Percentiles rank a stretch among this genome's conserved stretches.
These are phyloP conservation scores for Drymonia ruficornis DNA, from an alignment of 2,888 invertebrate genomes.

Conservation along the genomic window DNA sequence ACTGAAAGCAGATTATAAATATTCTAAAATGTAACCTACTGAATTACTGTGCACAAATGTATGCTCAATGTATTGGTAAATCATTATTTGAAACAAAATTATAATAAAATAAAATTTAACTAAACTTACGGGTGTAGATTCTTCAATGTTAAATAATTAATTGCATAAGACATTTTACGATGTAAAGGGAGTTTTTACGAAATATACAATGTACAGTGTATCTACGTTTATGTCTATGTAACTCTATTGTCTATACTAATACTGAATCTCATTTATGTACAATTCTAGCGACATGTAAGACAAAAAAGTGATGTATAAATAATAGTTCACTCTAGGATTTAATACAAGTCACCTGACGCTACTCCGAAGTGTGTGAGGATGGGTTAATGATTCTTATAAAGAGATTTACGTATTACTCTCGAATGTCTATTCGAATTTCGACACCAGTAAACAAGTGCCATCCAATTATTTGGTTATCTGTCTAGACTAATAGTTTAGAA, in stretches of 20 bases:
- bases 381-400: constrained; percentile 11
- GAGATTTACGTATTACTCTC: constrained; percentile 19
- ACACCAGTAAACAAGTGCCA: constrained; percentile 73
- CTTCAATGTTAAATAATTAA: constrained; percentile 35
- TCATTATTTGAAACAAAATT: constrained; percentile 31
- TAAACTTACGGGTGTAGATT: constrained; percentile 25
- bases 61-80: constrained; percentile 50
- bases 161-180: constrained; percentile 34
- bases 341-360: constrained; percentile 18
- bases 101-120: constrained; percentile 24
- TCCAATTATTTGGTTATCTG: constrained; percentile 70
- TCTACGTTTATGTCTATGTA: constrained; percentile 29
- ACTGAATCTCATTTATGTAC: constrained; percentile 44
- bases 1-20: constrained; percentile 18
- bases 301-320: constrained; percentile 77
- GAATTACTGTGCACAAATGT: constrained; percentile 48
- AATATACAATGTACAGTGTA: constrained; percentile 39
- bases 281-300: constrained; percentile 65
- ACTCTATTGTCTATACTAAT: constrained; percentile 32
- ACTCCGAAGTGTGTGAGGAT: background rate
- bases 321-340: constrained; percentile 58
- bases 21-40: constrained; percentile 11
- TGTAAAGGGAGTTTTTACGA: constrained; percentile 34
- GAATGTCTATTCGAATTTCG: constrained; percentile 47
- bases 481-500: constrained; percentile 68